Conservation (phyloP, 2,888 invertebrate genomes). For the Phyto melanocephala region DNA sequence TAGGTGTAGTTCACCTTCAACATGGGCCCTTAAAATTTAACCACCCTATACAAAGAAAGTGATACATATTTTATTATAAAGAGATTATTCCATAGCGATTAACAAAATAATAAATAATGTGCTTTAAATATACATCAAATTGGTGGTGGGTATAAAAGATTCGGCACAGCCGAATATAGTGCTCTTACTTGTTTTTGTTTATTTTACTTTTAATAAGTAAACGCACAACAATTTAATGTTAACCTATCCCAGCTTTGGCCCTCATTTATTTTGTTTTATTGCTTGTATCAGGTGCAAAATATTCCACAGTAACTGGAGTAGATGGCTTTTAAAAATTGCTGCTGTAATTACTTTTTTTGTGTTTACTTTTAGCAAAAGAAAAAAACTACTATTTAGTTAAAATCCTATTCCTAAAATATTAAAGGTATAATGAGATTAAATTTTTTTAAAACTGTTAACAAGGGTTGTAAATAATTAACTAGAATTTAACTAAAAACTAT, state of each 20-base stretch:
- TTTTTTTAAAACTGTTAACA: neutral
- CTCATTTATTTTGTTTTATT: neutral
- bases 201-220: neutral
- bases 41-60: no score
- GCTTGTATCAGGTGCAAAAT: neutral
- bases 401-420: neutral
- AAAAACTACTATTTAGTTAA: neutral
- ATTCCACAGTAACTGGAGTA: neutral
- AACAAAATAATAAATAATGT: no score
- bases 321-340: slow-evolving; percentile 1
- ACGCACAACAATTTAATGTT: neutral
- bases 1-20: no score
- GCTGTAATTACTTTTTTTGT: slow-evolving; percentile 8
- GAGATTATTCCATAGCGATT: no score
- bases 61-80: no score
- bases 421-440: slow-evolving; percentile 6
- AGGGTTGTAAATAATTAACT: neutral
- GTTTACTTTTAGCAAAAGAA: neutral
- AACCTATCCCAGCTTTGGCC: slow-evolving; percentile 11
- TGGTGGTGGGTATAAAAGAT: no score
- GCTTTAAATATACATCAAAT: no score
- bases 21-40: no score
- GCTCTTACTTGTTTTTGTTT: no score
- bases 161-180: no score
- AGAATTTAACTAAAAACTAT: neutral